These are phyloP conservation scores for Gryllus bimaculatus DNA, from an alignment of 1,140 invertebrate genomes.

Conservation along the genomic window DNA sequence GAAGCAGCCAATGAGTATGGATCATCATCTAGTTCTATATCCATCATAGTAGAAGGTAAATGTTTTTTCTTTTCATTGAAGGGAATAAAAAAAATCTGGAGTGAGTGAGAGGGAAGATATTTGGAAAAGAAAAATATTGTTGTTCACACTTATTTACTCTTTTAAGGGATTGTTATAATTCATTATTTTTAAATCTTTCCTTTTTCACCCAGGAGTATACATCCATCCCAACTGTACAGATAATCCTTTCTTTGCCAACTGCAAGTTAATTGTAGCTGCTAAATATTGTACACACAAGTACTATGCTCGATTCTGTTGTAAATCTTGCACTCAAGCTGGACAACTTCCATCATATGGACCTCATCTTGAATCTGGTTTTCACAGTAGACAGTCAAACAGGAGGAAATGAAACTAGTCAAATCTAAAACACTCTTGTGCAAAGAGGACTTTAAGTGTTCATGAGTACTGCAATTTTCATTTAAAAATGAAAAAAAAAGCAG, in stretches of 20 bases:
- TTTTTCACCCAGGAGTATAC: slow-evolving; percentile 47
- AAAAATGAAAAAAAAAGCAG: neutral
- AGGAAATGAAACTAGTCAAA: slow-evolving; percentile 11
- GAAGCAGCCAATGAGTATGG: slow-evolving; percentile 62
- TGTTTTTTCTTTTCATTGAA: too few relatives aligned
- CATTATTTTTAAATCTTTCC: neutral
- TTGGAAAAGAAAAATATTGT: too few relatives aligned
- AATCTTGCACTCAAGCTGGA: slow-evolving; percentile 77
- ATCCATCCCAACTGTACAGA: slow-evolving; percentile 73
- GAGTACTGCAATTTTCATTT: neutral
- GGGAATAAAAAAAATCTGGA: too few relatives aligned
- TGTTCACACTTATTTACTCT: too few relatives aligned
- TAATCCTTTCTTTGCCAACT: slow-evolving; percentile 82
- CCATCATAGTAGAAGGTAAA: slow-evolving; percentile 60
- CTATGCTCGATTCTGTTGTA: slow-evolving; percentile 88
- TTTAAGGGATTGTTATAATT: neutral
- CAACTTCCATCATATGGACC: slow-evolving; percentile 38
- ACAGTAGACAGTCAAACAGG: neutral
- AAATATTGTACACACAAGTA: slow-evolving; percentile 76
- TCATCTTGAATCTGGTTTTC: slow-evolving; percentile 13
- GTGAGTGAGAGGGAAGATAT: too few relatives aligned
- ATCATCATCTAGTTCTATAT: slow-evolving; percentile 46
- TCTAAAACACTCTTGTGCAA: neutral
- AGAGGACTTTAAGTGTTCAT: neutral
- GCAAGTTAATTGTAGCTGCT: slow-evolving; percentile 70